Conservation (phyloP, 2,888 invertebrate genomes). For the Alloscopus bannaensis region DNA sequence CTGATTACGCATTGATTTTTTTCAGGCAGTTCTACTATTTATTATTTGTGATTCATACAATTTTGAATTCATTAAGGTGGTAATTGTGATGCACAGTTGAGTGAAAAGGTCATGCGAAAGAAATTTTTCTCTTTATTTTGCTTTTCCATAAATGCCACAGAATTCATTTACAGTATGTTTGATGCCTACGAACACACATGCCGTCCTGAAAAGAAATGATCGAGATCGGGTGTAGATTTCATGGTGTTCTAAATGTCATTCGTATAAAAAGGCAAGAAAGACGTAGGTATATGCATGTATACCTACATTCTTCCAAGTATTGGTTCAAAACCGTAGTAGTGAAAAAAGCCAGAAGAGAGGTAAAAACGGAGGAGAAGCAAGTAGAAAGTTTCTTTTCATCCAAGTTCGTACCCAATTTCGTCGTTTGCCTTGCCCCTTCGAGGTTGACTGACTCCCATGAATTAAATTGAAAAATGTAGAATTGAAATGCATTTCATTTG, state of each 20-base stretch:
- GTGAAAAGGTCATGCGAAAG: too few relatives aligned
- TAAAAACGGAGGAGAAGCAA: constrained; percentile 20
- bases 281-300: background rate
- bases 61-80: too few relatives aligned
- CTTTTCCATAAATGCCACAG: too few relatives aligned
- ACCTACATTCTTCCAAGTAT: background rate
- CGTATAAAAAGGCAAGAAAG: constrained; percentile 24
- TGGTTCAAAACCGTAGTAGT: background rate
- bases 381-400: constrained; percentile 38
- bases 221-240: background rate
- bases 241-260: background rate
- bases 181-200: too few relatives aligned
- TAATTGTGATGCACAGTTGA: too few relatives aligned
- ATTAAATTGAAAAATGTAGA: constrained; percentile 67
- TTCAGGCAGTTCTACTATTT: too few relatives aligned
- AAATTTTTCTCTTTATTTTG: too few relatives aligned
- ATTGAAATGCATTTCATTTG: constrained; percentile 69
- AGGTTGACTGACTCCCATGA: constrained; percentile 66
- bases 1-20: constrained; percentile 35
- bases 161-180: too few relatives aligned
- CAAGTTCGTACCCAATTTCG: constrained; percentile 38
- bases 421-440: constrained; percentile 58
- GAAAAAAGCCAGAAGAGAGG: background rate
- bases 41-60: too few relatives aligned
- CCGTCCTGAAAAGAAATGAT: too few relatives aligned